These are phyloP conservation scores for Cryptocheilus praepositus DNA, from an alignment of 2,888 invertebrate genomes.

Conservation along the genomic window DNA sequence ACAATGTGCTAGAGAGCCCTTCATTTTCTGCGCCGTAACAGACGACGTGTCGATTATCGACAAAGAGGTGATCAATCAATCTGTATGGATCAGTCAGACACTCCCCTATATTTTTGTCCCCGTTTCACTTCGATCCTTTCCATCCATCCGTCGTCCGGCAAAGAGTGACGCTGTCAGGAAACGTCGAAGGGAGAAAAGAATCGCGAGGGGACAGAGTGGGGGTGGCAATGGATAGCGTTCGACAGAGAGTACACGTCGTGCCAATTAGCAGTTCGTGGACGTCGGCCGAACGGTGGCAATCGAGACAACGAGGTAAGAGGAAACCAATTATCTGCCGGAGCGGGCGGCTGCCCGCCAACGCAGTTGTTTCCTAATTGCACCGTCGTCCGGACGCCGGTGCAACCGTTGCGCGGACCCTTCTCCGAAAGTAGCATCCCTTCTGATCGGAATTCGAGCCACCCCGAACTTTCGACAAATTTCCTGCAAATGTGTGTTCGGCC, in stretches of 20 bases:
- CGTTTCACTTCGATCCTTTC: background rate
- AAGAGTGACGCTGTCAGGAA: background rate
- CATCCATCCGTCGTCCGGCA: background rate
- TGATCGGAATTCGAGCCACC: conserved; percentile 19
- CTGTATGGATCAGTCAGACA: background rate
- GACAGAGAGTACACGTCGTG: conserved; percentile 40
- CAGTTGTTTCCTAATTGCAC: conserved; percentile 62
- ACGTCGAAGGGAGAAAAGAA: background rate
- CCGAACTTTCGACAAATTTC: conserved; percentile 33
- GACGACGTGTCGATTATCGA: conserved; percentile 3
- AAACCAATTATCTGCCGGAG: conserved; percentile 55
- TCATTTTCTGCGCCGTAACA: no score
- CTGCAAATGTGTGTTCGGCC: conserved; percentile 1
- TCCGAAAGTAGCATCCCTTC: conserved; percentile 9
- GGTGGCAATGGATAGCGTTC: conserved; percentile 16
- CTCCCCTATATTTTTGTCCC: no score
- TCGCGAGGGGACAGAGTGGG: background rate
- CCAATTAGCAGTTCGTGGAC: conserved; percentile 55
- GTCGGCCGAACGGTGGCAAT: conserved; percentile 49
- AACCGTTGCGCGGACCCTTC: conserved; percentile 1
- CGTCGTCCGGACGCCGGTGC: conserved; percentile 47
- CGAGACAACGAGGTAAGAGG: conserved; percentile 58
- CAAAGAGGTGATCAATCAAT: conserved; percentile 34
- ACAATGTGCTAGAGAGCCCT: no score
- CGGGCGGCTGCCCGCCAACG: conserved; percentile 54